phyloP scores from a whole-genome alignment of 2,113 vertebrate genomes.

The Sarotherodon lohbergeri region DNA sequence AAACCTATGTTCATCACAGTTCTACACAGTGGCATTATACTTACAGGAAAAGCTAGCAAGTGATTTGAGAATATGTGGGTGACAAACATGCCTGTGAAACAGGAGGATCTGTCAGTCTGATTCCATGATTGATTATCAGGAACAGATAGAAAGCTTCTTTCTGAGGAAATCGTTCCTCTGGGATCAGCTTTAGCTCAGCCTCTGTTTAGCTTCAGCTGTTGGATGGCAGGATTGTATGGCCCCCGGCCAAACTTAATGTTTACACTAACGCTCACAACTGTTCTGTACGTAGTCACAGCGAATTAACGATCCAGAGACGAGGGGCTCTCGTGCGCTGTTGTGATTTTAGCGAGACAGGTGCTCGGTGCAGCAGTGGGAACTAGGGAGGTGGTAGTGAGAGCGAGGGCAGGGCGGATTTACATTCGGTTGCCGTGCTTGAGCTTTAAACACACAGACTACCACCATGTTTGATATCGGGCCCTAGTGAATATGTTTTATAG shows the following conservation, averaged over 20 bases:
- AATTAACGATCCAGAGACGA: conserved; percentile 15
- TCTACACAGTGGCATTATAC: background rate
- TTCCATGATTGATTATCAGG: conserved; percentile 19
- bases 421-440: background rate
- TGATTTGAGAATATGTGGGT: background rate
- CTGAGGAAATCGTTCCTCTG: background rate
- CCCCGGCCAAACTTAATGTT: conserved; percentile 55
- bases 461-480: background rate
- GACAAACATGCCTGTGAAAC: background rate
- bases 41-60: background rate
- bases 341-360: conserved; percentile 46
- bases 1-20: background rate
- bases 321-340: conserved; percentile 7
- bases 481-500: background rate
- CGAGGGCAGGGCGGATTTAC: background rate
- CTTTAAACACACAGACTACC: conserved; percentile 4
- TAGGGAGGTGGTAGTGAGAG: background rate
- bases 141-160: background rate
- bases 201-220: conserved; percentile 57
- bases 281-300: conserved; percentile 27
- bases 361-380: conserved; percentile 14
- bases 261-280: conserved; percentile 59
- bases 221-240: conserved; percentile 35
- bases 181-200: conserved; percentile 18
- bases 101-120: background rate